phyloP scores from a whole-genome alignment of 2,797 vertebrate species.

The Euthynnus affinis region DNA sequence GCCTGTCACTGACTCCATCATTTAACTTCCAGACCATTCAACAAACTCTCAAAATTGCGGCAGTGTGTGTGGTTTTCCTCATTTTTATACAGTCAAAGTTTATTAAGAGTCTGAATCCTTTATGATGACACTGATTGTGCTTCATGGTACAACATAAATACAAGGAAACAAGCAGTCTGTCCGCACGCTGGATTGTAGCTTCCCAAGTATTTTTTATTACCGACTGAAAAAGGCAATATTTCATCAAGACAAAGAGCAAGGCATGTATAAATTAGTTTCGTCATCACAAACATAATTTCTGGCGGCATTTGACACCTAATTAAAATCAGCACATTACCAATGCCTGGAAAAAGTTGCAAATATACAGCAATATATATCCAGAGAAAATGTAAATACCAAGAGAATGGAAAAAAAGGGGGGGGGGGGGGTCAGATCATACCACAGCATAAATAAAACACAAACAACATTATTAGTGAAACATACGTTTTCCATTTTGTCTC shows the following conservation, averaged over 20 bases:
- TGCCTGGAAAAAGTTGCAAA: not conserved
- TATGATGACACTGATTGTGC: not conserved
- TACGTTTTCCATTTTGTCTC: not conserved
- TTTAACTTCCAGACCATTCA: not conserved
- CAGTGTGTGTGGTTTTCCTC: constrained; percentile 11
- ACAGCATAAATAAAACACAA: constrained; percentile 7
- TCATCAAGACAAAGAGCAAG: too few species aligned
- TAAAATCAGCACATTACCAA: not conserved
- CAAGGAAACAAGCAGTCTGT: too few species aligned
- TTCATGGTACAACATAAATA: not conserved
- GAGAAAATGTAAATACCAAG: not conserved
- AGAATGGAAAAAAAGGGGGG: not conserved
- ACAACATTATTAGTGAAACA: not conserved
- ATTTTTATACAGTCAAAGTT: not conserved
- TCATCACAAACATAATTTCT: too few species aligned
- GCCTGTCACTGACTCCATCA: constrained; percentile 20
- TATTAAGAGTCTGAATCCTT: not conserved
- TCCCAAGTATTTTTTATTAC: too few species aligned
- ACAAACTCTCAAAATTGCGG: not conserved
- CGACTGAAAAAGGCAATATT: too few species aligned
- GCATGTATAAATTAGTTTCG: too few species aligned
- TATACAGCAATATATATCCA: too few species aligned
- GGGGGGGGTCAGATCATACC: too few species aligned
- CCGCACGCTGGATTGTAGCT: too few species aligned
- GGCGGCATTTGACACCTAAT: too few species aligned